Evolutionary conservation across 1,140 invertebrate species (phyloP), one percentile per base, ranked within the genome.

Genomic region (Adoxophyes honmai): DNA sequence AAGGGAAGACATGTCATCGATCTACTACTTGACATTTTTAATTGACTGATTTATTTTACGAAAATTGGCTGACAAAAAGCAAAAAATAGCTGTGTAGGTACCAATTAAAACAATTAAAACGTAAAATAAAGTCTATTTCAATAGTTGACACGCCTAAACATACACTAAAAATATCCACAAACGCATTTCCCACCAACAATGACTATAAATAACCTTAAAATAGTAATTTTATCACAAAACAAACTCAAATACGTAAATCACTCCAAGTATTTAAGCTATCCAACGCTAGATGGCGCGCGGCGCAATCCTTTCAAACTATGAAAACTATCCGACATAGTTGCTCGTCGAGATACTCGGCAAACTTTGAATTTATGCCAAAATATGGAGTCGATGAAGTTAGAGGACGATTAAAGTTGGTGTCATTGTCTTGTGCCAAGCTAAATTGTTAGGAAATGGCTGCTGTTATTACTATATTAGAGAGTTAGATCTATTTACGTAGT

Each of bases 281-380:
- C 68, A 48, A 48, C 70, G 60, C 54, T 78, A 81, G 78, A 79
- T 81, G 78, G 76, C 78, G 74, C 54, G 73, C 57, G 54, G 59
- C 62, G 51, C 52, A 73, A 72, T 63, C 57, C 55, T 48, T 34
- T 57, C 44, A 35, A 72, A 75, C 65, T 68, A 73, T 34, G 55
- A 39, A 35, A 72, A 75, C 65, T 68, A 73, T 73, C 59, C 56
- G 59, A 36, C 53, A 28, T 28, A 28, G 21, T 28, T 28, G 21
- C 52, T 35, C 48, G 68, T 70, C 79, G 78, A 81, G 73, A 74
- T 78, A 55, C 38, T 14, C 34, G 56, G 38, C 52, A 34, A 72
- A 76, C 55, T 78, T 76, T 68, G 71, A 78, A 78, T 76, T 79
- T 75, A 78, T 69, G 67, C 66, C 68, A 68, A 75, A 77, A 76